Percentiles rank a stretch among this genome's conserved stretches.
These are phyloP conservation scores for Prinia subflava DNA, from an alignment of 2,113 vertebrate genomes.

Conservation along the genomic window DNA sequence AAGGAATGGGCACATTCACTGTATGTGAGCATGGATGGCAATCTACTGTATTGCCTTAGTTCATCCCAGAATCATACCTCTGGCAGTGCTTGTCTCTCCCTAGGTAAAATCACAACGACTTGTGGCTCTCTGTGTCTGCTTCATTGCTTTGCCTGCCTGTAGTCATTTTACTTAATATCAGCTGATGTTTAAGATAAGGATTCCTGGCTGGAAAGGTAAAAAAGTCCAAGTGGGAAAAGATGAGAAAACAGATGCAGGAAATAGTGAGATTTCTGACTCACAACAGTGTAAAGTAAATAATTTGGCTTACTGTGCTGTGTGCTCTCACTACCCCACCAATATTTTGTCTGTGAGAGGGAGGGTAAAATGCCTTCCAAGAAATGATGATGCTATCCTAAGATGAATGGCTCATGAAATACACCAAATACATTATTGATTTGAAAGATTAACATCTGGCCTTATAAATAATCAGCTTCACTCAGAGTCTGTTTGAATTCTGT, in stretches of 20 bases:
- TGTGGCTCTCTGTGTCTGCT: background rate
- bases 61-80: background rate
- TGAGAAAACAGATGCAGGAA: background rate
- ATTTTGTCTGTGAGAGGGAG: background rate
- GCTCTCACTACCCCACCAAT: background rate
- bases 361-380: background rate
- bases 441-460: background rate
- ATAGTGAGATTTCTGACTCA: background rate
- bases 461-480: background rate
- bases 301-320: background rate
- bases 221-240: background rate
- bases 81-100: background rate
- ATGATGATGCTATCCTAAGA: background rate
- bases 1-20: background rate
- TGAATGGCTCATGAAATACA: background rate
- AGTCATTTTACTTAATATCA: background rate
- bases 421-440: background rate
- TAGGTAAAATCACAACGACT: background rate
- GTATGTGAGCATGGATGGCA: background rate
- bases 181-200: background rate
- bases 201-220: background rate
- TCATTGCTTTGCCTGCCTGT: background rate
- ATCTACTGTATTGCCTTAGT: background rate
- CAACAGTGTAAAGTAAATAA: background rate
- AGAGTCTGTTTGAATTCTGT: background rate